A percentile compares a stretch with the other conserved stretches of the same genome.
Conservation (phyloP, 2,888 invertebrate genomes). For the Periphyllus acericola region DNA sequence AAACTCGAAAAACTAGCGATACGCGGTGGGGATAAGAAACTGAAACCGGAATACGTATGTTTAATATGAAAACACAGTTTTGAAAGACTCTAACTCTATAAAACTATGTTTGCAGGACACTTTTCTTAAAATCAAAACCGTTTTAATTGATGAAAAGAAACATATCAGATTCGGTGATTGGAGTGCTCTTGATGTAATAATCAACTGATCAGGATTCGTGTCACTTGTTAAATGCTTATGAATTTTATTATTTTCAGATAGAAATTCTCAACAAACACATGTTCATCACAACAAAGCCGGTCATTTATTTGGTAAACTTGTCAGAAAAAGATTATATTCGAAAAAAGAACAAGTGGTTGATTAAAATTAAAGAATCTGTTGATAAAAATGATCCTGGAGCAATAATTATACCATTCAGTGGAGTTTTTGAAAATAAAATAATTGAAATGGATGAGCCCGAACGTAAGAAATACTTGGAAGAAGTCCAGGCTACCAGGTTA, state of each 20-base stretch:
- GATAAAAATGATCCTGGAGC: constrained; percentile 96
- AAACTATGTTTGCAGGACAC: constrained; percentile 76
- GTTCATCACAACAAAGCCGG: constrained; percentile 96
- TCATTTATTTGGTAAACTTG: constrained; percentile 95
- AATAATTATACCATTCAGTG: constrained; percentile 94
- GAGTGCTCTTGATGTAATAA: constrained; percentile 88
- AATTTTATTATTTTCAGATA: constrained; percentile 75
- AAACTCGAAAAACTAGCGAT: constrained; percentile 85
- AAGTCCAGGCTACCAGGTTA: constrained; percentile 83
- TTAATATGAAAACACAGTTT: not conserved
- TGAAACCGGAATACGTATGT: constrained; percentile 93
- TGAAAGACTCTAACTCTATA: not conserved
- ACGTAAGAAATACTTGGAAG: constrained; percentile 82
- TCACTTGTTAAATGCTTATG: not conserved
- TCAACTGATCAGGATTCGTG: not conserved
- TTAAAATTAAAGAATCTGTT: constrained; percentile 98
- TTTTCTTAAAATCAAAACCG: constrained; percentile 82
- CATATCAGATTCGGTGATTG: constrained; percentile 94
- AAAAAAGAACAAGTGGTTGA: constrained; percentile 98
- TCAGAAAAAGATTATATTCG: constrained; percentile 98
- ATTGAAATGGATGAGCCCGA: constrained; percentile 85
- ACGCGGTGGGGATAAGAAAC: constrained; percentile 91
- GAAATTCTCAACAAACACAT: constrained; percentile 95
- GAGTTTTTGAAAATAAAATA: constrained; percentile 86
- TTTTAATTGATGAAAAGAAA: constrained; percentile 88